Base-by-base conservation (phyloP, 1,140 invertebrate species). In the Pseudomyrmex pallidus region DNA sequence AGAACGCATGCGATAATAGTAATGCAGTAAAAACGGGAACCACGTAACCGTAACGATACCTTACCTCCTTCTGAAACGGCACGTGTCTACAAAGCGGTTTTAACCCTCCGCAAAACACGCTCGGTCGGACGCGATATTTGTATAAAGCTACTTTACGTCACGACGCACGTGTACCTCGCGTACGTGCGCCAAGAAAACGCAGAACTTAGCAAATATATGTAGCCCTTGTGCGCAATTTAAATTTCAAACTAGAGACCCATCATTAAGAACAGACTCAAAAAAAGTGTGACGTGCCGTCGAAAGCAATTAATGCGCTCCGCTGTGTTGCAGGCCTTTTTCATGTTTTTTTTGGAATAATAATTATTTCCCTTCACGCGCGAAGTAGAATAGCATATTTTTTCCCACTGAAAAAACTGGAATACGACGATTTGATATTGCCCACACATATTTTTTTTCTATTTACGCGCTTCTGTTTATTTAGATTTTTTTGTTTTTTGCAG, bases 61-160 rank as follows among this genome's bases (percentile, higher is more conserved):
- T 64, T 52, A 54, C 22, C 15, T 54, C 63, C 52, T 17, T 9
- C 22, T 87, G 73, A 70, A 87, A 63, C 22, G 59, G 84, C 85
- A 82, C 87, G 87, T 87, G 87, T 88, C 74, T 50, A 87, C 70
- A 87, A 87, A 87, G 85, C 85, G 86, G 74, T 72, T 85, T 63
- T 74, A 85, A 87, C 87, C 87, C 87, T 62, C 63, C 48, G 74
- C 72, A 13, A 86, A 84, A 84, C 76, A 85, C 83, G 70, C 86
- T 78, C 59, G 63, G 86, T 35, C 66, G 87, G n/a, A 61, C 72
- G 3, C 56, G 70, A 9, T 85, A 87, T 87, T 87, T 77, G 72
- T 85, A 85, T 82, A 84, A 64, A 61, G 63, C 86, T 87, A 88
- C 87, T 88, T 87, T 35, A 87, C 67, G 35, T 35, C 68, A 67